These are phyloP conservation scores for Podabrus alpinus DNA, from an alignment of 2,888 invertebrate species.

Conservation along the genomic window DNA sequence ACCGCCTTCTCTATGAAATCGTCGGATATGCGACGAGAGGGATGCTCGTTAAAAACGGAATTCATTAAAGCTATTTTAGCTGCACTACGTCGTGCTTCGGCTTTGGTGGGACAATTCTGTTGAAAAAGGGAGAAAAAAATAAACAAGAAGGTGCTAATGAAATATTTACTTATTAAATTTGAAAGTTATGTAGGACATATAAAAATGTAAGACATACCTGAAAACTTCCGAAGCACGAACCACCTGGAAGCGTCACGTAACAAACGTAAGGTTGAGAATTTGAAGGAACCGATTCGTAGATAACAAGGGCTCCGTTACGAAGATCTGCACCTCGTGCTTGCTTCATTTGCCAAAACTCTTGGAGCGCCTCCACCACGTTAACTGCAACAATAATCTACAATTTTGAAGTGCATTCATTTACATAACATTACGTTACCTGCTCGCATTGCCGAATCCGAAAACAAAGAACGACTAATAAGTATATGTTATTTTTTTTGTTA, in stretches of 20 bases:
- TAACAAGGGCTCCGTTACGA: constrained; percentile 87
- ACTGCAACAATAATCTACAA: constrained; percentile 61
- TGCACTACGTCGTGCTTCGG: constrained; percentile 90
- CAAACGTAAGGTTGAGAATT: constrained; percentile 92
- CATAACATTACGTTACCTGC: constrained; percentile 33
- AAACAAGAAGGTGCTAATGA: not conserved
- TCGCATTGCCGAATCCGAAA: constrained; percentile 29
- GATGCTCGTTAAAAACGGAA: constrained; percentile 95
- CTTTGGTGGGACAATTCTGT: constrained; percentile 92
- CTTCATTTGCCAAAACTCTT: constrained; percentile 98
- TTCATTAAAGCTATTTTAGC: constrained; percentile 97
- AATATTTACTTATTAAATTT: not conserved
- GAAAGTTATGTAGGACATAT: no score
- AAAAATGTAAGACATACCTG: constrained; percentile 60
- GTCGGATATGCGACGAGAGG: constrained; percentile 87
- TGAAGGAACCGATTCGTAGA: constrained; percentile 92
- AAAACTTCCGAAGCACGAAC: constrained; percentile 95
- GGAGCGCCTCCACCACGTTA: constrained; percentile 93
- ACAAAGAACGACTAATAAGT: constrained; percentile 20
- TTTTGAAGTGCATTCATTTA: constrained; percentile 20
- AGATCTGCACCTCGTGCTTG: constrained; percentile 83
- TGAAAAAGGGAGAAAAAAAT: not conserved
- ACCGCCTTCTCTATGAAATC: constrained; percentile 94
- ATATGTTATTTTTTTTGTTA: not conserved
- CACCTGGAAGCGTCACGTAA: constrained; percentile 92